A percentile compares a stretch with the other conserved stretches of the same genome.
phyloP scores from a whole-genome alignment of 2,888 invertebrate genomes.

The Urechis unicinctus region DNA sequence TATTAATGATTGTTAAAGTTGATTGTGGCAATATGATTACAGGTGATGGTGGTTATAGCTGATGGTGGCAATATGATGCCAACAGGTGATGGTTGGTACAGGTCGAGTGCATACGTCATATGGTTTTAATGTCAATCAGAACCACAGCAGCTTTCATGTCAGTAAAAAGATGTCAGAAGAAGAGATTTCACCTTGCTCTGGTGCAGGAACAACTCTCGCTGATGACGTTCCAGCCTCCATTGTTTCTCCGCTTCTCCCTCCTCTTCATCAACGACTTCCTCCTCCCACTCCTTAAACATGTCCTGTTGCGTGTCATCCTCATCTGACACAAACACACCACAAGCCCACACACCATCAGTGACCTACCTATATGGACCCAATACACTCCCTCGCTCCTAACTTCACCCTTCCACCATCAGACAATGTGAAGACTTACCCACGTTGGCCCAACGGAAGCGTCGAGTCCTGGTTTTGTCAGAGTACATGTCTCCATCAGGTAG shows the following conservation, averaged over 20 bases:
- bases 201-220: slow-evolving; percentile 24
- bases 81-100: no score
- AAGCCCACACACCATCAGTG: no score
- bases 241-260: slow-evolving; percentile 33
- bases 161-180: neutral
- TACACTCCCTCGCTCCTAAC: neutral
- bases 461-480: slow-evolving; percentile 66
- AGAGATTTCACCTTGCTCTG: slow-evolving; percentile 16
- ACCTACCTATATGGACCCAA: no score
- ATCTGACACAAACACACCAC: neutral
- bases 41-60: no score
- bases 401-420: neutral
- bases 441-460: slow-evolving; percentile 82
- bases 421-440: no score
- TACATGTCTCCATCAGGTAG: slow-evolving; percentile 85
- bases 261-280: slow-evolving; percentile 23
- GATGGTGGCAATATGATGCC: no score
- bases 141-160: no score
- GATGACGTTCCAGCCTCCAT: slow-evolving; percentile 22
- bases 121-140: no score
- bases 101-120: no score
- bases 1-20: no score
- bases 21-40: no score
- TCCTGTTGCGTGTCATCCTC: slow-evolving; percentile 48
- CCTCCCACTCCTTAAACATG: slow-evolving; percentile 52